These are phyloP conservation scores for Leptarthrus brevirostris DNA, from an alignment of 2,888 invertebrate genomes.

Conservation along the genomic window DNA sequence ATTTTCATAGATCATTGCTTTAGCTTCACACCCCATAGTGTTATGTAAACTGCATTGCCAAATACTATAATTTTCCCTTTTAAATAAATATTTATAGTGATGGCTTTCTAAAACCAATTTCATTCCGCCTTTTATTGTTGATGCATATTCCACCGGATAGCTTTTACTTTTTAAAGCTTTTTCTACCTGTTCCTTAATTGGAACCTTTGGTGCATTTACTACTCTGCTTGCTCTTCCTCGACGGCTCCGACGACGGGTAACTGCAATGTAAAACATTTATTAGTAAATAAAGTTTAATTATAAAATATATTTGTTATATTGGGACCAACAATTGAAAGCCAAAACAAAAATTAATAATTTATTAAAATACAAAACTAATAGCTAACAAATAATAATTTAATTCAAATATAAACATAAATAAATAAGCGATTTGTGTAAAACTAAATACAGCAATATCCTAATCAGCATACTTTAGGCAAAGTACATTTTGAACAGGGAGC, in stretches of 20 bases:
- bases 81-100: conserved; percentile 63
- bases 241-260: neutral
- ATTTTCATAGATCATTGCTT: conserved; percentile 63
- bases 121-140: conserved; percentile 65
- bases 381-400: too few species aligned
- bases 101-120: conserved; percentile 64
- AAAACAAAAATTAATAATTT: neutral
- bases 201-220: neutral
- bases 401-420: too few species aligned
- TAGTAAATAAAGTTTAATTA: too few species aligned
- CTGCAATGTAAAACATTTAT: neutral
- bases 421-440: too few species aligned
- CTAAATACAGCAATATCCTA: too few species aligned
- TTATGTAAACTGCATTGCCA: conserved; percentile 45
- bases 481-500: too few species aligned
- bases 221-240: conserved; percentile 29
- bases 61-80: conserved; percentile 60
- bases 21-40: conserved; percentile 61
- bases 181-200: conserved; percentile 3
- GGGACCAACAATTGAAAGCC: too few species aligned
- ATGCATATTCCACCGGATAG: conserved; percentile 60
- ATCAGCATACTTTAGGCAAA: too few species aligned
- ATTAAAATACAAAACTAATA: neutral
- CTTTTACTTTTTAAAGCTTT: conserved; percentile 31
- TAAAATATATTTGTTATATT: too few species aligned